Conservation (phyloP, 2,888 invertebrate genomes). For the Meta bourneti region DNA sequence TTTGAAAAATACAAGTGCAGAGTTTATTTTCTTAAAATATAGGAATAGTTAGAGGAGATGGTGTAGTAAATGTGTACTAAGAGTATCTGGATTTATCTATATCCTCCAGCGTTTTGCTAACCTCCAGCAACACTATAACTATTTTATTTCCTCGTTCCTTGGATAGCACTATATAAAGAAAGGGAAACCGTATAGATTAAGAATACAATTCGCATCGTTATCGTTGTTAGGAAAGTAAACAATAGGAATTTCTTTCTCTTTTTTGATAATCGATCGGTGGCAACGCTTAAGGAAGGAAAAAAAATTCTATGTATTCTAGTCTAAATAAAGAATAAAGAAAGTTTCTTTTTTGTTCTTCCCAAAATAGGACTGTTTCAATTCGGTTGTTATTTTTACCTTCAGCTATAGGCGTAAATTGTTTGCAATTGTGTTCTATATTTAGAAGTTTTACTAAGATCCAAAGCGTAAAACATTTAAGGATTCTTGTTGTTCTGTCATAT, state of each 20-base stretch:
- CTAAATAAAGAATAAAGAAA: background rate
- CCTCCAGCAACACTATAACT: background rate
- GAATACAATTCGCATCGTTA: conserved; percentile 55
- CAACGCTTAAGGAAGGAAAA: conserved; percentile 36
- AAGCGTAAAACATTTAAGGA: no score
- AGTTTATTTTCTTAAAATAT: no score
- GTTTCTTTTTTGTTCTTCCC: background rate
- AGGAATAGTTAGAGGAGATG: no score
- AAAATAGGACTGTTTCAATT: background rate
- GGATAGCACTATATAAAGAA: conserved; percentile 17
- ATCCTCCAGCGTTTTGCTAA: conserved; percentile 4
- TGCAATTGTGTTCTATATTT: no score
- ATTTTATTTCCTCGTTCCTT: conserved; percentile 1
- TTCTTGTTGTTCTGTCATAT: no score
- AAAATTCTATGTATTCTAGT: conserved; percentile 24
- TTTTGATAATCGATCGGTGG: conserved; percentile 41
- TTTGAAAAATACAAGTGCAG: no score
- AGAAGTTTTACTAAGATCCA: no score
- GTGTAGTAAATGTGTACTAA: no score
- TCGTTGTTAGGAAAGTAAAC: conserved; percentile 43
- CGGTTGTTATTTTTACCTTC: background rate
- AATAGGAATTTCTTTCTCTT: conserved; percentile 13
- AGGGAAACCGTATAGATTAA: conserved; percentile 52
- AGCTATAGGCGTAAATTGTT: background rate
- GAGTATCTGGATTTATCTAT: conserved; percentile 12